A percentile compares a stretch with the other conserved stretches of the same genome.
Evolutionary conservation across 2,797 vertebrate species (phyloP).

Genomic region (Meriones psammophilus): DNA sequence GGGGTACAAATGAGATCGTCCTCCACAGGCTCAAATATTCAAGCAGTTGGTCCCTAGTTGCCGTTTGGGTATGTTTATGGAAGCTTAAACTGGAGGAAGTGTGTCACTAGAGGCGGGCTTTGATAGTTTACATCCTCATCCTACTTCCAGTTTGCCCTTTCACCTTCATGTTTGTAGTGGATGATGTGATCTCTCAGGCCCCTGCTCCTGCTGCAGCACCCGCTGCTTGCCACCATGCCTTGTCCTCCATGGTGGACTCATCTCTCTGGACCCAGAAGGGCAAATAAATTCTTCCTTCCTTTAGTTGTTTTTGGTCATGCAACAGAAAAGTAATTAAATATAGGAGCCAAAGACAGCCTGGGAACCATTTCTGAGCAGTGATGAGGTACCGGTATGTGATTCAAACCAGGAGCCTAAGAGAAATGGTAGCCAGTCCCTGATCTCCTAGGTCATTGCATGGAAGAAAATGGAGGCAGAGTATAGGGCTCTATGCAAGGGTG

Average conservation of each 20-base stretch:
- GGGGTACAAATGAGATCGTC: background rate
- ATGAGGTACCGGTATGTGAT: background rate
- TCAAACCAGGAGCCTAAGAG: background rate
- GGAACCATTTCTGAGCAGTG: background rate
- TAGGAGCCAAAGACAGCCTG: background rate
- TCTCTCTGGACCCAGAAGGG: background rate
- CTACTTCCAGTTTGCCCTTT: background rate
- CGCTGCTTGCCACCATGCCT: accelerated
- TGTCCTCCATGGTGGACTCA: accelerated
- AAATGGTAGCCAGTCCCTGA: too few relatives aligned
- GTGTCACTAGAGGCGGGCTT: background rate
- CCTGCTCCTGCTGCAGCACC: background rate
- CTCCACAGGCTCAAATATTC: background rate
- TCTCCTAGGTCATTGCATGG: background rate
- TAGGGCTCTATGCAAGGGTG: background rate
- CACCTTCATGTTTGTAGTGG: background rate
- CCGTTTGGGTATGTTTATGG: background rate
- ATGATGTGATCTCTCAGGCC: background rate
- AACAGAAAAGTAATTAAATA: background rate
- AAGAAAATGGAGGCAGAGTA: background rate
- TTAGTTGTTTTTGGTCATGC: background rate
- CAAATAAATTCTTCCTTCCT: too few relatives aligned
- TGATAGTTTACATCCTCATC: background rate
- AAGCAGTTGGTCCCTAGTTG: background rate
- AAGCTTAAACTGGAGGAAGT: background rate